Conservation (phyloP, 2,888 invertebrate species). For the Cheilosia impressa region DNA sequence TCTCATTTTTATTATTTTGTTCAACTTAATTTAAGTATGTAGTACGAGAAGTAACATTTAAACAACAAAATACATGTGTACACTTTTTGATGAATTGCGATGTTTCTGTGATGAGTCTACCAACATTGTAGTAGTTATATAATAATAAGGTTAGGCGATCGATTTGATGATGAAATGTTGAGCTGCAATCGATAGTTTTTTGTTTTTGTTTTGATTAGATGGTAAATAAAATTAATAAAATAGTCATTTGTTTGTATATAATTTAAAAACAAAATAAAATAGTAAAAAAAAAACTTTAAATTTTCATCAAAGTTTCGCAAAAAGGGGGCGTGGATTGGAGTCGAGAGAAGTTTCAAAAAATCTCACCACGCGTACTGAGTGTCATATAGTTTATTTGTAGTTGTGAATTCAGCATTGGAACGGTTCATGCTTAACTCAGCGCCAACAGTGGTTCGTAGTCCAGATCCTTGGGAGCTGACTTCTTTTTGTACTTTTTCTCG, state of each 20-base stretch:
- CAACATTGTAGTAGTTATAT: constrained; percentile 41
- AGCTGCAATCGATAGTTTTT: constrained; percentile 41
- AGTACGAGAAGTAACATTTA: constrained; percentile 42
- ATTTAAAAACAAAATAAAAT: constrained; percentile 53
- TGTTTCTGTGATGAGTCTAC: constrained; percentile 56
- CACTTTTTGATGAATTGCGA: constrained; percentile 55
- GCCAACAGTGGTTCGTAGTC: constrained; percentile 83
- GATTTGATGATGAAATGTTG: constrained; percentile 55
- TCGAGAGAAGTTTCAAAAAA: not conserved
- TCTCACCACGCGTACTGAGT: constrained; percentile 47
- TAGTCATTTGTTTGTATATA: constrained; percentile 68
- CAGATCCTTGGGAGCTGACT: constrained; percentile 81
- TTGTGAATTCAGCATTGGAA: constrained; percentile 36
- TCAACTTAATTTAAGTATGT: constrained; percentile 67
- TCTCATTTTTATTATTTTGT: constrained; percentile 27
- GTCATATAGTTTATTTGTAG: constrained; percentile 32
- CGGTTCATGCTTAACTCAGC: constrained; percentile 80
- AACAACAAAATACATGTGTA: constrained; percentile 37
- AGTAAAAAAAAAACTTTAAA: not conserved
- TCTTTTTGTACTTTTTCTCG: constrained; percentile 85
- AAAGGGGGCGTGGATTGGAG: constrained; percentile 1
- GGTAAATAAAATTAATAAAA: constrained; percentile 68
- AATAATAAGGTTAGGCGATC: constrained; percentile 55
- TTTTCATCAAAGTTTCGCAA: constrained; percentile 20
- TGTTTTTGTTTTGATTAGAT: constrained; percentile 35